Base-by-base conservation (phyloP, 2,797 vertebrate species). In the Argya squamiceps region DNA sequence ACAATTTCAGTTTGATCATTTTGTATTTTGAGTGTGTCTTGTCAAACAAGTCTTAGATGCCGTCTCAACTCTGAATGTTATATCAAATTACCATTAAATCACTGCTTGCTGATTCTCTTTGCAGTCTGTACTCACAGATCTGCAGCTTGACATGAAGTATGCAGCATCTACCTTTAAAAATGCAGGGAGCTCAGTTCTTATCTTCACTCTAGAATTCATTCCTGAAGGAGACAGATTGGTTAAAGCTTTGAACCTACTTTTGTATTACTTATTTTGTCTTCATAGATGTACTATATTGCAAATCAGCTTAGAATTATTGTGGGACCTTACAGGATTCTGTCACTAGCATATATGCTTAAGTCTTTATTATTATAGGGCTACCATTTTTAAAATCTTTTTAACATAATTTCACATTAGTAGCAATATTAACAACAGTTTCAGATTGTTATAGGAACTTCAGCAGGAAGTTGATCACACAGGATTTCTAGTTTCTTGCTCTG, bases 21-120 rank as follows among this genome's bases (percentile, higher is more conserved):
- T 89, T 85, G 77, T 93, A 84, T 84, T 93, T 95, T 52, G 64
- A 91, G 65, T 78, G 29, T 52, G 46, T n/a, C 80, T 92, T 95
- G 75, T 94, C 92, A 89, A 80, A 83, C 62, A 81, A 86, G 58
- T 59, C 79, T 80, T 94, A 91, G 81, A 80, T 83, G 44, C 24
- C 78, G 73, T 80, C 74, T 89, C 63, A 56, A 83, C 47, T 96
- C 75, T 76, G 81, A 94, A 67, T 43, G 85, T 91, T 95, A 68
- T 41, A 82, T 92, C 58, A 74, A 92, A 93, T 97, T 84, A 94
- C 22, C 89, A 86, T 94, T 92, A 96, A 96, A 93, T 92, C 68
- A 65, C 47, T 75, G 36, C 78, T 88, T 84, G 39, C 43, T 82
- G 36, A 17, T 73, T 88, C 65, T 85, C 47, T 79, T 88, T 89